These are phyloP conservation scores for Anarhynchus alexandrinus DNA, from an alignment of 2,113 vertebrate genomes.

Conservation along the genomic window DNA sequence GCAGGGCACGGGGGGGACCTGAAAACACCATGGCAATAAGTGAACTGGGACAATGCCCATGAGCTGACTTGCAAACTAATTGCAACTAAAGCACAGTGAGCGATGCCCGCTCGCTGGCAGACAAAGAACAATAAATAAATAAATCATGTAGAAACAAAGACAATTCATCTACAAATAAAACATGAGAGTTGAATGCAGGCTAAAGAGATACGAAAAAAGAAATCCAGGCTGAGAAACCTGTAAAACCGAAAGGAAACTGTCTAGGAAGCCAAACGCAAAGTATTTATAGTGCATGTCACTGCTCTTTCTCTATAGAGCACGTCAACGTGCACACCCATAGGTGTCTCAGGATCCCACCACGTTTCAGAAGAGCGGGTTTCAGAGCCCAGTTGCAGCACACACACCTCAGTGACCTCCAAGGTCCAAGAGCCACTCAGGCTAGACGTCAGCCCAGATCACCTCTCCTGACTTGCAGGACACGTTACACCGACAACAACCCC, in stretches of 20 bases:
- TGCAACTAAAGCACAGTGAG: not conserved
- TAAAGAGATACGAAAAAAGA: not conserved
- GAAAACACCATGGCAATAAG: not conserved
- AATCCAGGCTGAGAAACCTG: not conserved
- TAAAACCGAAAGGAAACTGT: not conserved
- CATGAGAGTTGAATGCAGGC: not conserved
- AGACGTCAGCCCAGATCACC: not conserved
- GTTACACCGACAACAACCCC: fast-evolving
- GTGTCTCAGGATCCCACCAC: fast-evolving
- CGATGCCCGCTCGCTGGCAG: not conserved
- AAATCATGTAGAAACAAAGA: not conserved
- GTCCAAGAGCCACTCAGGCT: not conserved
- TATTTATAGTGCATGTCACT: fast-evolving
- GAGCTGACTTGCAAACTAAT: not conserved
- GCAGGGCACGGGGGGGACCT: not conserved
- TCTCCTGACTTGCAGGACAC: not conserved
- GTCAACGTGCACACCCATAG: fast-evolving
- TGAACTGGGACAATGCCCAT: not conserved
- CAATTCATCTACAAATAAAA: not conserved
- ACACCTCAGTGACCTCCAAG: not conserved
- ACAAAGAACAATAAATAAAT: slow-evolving; percentile 29
- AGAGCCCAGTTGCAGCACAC: not conserved
- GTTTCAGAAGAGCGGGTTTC: not conserved
- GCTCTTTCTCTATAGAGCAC: too few species aligned
- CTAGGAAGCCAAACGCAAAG: not conserved